Evolutionary conservation across 2,888 invertebrate genomes (phyloP), one percentile per base, ranked within the genome.

Genomic region (Silvanus unidentatus): DNA sequence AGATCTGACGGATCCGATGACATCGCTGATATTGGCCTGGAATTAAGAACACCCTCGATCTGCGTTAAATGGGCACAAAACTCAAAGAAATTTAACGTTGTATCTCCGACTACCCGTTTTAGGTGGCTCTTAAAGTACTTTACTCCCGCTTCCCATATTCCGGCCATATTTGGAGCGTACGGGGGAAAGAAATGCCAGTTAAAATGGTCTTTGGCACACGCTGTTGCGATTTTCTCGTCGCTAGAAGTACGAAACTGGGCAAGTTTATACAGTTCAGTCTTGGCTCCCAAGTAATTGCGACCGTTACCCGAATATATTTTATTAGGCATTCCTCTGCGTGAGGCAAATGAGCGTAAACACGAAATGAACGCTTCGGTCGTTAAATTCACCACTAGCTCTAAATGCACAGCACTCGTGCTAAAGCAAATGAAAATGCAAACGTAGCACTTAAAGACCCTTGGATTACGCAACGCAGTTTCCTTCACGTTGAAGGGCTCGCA

Each of bases 151-250:
- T 37, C 37, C 37, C 37, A 37, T n/a, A 37, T 9, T 9, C 5
- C 52, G 1, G 60, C 60, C 28, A 58, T 58, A 32, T 62, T 54
- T 1, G 60, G 59, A 10, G 58, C 47, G 8, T 38, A 22, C 2
- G 63, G 54, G 1, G 62, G 60, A 30, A 49, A 59, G 43, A 63
- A 65, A 10, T 53, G 47, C 64, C 62, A 64, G 1, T 45, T 1
- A 10, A 54, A 56, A 2, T 53, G 55, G 3, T 52, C 43, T 8
- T 37, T 2, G 10, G 16, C 37, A 5, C 14, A 16, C 3, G 13
- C 2, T 4, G 8, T 14, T 3, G n/a, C 3, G 3, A 37, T 12
- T 12, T 16, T 32, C 35, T 5, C 5, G 3, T 37, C 16, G 14
- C 14, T 2, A 6, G 3, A 2, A 6, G 29, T 11, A 13, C 8